These are phyloP conservation scores for Alosa alosa DNA, from an alignment of 2,113 vertebrate genomes.

Conservation along the genomic window DNA sequence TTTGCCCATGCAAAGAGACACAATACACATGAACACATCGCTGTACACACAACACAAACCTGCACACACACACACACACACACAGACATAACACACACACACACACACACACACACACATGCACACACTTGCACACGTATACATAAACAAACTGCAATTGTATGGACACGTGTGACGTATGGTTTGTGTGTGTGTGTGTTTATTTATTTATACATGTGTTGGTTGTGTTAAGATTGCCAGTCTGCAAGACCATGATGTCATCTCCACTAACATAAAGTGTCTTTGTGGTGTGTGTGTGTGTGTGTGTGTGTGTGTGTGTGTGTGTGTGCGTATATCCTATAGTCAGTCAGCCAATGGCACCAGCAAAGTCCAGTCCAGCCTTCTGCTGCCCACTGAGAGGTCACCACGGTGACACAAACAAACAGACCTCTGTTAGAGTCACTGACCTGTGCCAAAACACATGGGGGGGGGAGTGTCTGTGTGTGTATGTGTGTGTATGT, in stretches of 20 bases:
- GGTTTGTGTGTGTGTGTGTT: no score
- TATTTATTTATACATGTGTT: no score
- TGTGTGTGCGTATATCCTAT: slow-evolving; percentile 1
- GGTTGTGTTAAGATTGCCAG: no score
- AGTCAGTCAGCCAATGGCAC: background rate
- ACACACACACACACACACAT: background rate
- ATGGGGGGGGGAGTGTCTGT: background rate
- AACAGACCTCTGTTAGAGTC: background rate
- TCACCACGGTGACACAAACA: background rate
- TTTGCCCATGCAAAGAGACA: no score
- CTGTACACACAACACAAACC: background rate
- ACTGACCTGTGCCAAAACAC: background rate
- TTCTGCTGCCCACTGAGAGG: background rate
- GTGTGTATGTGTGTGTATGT: background rate
- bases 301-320: background rate
- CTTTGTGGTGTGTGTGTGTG: background rate
- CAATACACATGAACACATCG: no score
- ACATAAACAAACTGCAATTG: background rate
- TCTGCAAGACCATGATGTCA: no score
- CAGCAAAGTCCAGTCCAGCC: background rate
- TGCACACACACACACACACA: background rate
- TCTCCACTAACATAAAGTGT: background rate
- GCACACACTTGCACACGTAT: background rate
- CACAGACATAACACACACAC: background rate
- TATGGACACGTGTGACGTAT: no score